phyloP scores from a whole-genome alignment of 1,140 invertebrate species.

The Drosophila kikkawai region DNA sequence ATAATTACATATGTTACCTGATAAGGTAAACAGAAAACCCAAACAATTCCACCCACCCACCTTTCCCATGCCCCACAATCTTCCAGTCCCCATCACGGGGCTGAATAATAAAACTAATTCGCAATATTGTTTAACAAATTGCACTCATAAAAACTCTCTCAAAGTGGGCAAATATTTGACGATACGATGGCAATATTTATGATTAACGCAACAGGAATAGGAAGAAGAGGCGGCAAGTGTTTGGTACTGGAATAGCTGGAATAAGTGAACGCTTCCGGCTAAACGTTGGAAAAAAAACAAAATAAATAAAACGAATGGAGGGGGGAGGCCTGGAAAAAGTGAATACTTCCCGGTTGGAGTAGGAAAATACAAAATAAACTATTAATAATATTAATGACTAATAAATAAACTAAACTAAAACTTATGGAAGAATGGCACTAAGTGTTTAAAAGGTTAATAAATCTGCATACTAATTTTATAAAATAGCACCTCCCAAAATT shows the following conservation, averaged over 20 bases:
- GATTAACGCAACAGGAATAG: conserved; percentile 7
- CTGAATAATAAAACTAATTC: conserved; percentile 62
- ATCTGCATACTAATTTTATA: too few relatives aligned
- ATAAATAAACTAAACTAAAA: not conserved
- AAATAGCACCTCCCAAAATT: not conserved
- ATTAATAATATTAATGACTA: not conserved
- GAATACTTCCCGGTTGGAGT: not conserved
- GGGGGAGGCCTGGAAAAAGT: not conserved
- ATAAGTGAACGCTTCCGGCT: conserved; percentile 8
- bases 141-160: conserved; percentile 56
- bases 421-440: too few relatives aligned
- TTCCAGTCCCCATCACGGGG: conserved; percentile 23
- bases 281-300: not conserved
- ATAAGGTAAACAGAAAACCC: conserved; percentile 37
- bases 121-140: conserved; percentile 67
- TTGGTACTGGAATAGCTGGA: conserved; percentile 1
- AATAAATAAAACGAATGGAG: not conserved
- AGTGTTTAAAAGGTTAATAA: too few relatives aligned
- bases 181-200: conserved; percentile 40
- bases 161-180: conserved; percentile 50
- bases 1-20: conserved; percentile 60
- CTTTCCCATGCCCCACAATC: conserved; percentile 1
- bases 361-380: not conserved
- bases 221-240: conserved; percentile 5
- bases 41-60: conserved; percentile 2